Percentiles rank a stretch among this genome's conserved stretches.
These are phyloP conservation scores for Drosophila siamana DNA, from an alignment of 2,888 invertebrate species.

Conservation along the genomic window DNA sequence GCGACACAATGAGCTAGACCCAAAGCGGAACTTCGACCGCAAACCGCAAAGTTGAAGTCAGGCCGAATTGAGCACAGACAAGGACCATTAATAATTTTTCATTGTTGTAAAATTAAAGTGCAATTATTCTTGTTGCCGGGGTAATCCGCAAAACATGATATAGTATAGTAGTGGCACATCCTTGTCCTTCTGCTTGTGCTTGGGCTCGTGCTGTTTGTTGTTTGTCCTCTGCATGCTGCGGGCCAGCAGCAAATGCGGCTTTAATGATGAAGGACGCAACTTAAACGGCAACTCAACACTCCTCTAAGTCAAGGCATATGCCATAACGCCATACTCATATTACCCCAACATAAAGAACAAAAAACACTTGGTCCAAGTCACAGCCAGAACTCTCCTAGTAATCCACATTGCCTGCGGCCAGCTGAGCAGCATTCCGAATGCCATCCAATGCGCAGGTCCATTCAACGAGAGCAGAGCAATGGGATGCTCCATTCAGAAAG, in stretches of 20 bases:
- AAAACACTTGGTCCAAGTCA: conserved; percentile 16
- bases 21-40: conserved; percentile 25
- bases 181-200: conserved; percentile 15
- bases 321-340: conserved; percentile 9
- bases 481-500: conserved; percentile 5
- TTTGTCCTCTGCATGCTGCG: conserved; percentile 23
- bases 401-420: conserved; percentile 17
- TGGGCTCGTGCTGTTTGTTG: conserved; percentile 13
- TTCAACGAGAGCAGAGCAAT: conserved; percentile 7
- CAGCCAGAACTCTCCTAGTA: conserved; percentile 11
- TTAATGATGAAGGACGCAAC: conserved; percentile 56
- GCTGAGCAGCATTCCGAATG: conserved; percentile 49
- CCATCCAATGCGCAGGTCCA: conserved; percentile 58
- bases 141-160: conserved; percentile 70
- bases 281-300: conserved; percentile 46
- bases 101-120: conserved; percentile 70
- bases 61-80: conserved; percentile 35
- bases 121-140: conserved; percentile 63
- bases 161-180: conserved; percentile 40
- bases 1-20: conserved; percentile 11
- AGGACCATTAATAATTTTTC: conserved; percentile 64
- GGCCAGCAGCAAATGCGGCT: conserved; percentile 50
- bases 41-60: conserved; percentile 32
- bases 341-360: conserved; percentile 5
- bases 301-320: conserved; percentile 19